These are phyloP conservation scores for Mus caroli DNA, from an alignment of 2,797 vertebrate genomes.

Conservation along the genomic window DNA sequence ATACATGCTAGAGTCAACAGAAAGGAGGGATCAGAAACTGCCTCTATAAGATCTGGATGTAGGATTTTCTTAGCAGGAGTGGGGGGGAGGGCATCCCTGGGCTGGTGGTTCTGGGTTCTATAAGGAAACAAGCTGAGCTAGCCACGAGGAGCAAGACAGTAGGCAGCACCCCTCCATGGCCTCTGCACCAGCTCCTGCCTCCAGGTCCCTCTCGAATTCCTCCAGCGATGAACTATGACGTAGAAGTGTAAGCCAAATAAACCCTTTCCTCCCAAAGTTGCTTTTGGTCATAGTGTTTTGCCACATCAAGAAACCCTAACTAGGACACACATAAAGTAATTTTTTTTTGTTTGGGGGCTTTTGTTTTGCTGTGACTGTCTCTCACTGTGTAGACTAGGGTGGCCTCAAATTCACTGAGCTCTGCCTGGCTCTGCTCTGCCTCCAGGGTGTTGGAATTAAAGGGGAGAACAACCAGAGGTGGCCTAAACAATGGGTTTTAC, in stretches of 20 bases:
- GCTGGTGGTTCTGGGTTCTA: background rate
- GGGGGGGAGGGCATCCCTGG: background rate
- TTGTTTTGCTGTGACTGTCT: background rate
- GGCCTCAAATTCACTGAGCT: background rate
- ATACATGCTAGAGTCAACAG: background rate
- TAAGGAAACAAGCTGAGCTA: background rate
- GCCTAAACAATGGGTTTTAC: background rate
- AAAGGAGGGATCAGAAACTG: background rate
- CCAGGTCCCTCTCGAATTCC: background rate
- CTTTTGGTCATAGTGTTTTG: background rate
- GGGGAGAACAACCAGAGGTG: background rate
- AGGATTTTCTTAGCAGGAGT: background rate
- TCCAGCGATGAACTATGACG: background rate
- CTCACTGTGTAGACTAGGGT: background rate
- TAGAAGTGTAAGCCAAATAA: background rate
- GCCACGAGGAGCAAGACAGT: background rate
- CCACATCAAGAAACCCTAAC: background rate
- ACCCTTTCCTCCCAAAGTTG: background rate
- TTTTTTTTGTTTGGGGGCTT: background rate
- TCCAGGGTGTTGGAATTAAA: background rate
- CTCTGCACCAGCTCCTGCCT: background rate
- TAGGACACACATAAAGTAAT: background rate
- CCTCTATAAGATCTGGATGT: background rate
- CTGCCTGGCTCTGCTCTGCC: background rate
- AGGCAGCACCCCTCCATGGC: background rate